phyloP scores from a whole-genome alignment of 2,797 vertebrate genomes.

The Paguma larvata region DNA sequence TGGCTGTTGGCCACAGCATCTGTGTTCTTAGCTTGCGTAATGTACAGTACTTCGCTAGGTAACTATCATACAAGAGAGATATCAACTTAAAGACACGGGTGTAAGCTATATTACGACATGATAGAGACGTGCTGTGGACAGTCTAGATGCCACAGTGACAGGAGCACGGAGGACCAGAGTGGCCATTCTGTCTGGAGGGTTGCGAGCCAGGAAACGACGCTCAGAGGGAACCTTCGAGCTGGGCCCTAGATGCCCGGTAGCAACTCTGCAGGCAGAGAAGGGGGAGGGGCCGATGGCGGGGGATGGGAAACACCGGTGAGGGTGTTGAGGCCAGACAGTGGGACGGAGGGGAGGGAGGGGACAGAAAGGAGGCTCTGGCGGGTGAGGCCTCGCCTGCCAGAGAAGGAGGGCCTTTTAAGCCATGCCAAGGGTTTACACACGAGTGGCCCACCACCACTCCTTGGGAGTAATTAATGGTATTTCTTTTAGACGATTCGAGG shows the following conservation, averaged over 20 bases:
- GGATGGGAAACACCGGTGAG: not conserved
- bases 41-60: not conserved
- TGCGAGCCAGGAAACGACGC: not conserved
- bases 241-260: not conserved
- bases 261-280: not conserved
- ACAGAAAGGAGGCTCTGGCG: not conserved
- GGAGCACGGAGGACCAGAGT: not conserved
- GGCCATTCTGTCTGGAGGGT: not conserved
- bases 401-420: not conserved
- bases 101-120: rapidly evolving
- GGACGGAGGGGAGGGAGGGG: rapidly evolving
- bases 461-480: not conserved
- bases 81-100: not conserved
- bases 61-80: rapidly evolving
- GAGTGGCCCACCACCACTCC: not conserved
- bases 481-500: not conserved
- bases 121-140: rapidly evolving
- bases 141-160: not conserved
- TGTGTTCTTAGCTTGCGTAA: not conserved
- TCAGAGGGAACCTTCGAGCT: not conserved
- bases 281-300: not conserved
- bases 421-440: rapidly evolving
- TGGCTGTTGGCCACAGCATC: not conserved
- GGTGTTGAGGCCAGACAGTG: not conserved
- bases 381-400: not conserved